Conservation (phyloP, 2,888 invertebrate genomes). For the Drosophila vallismaia region DNA sequence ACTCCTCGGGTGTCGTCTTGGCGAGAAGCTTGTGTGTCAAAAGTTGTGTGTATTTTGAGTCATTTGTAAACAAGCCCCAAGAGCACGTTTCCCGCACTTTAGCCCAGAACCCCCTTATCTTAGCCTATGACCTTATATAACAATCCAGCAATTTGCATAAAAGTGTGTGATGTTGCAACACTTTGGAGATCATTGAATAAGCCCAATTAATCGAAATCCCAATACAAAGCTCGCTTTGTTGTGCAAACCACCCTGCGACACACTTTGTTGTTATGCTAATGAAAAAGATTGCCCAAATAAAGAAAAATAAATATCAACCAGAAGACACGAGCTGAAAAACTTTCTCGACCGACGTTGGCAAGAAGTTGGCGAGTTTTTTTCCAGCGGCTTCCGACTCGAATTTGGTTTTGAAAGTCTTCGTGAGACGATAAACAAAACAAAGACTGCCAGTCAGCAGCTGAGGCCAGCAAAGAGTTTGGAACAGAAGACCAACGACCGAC, state of each 20-base stretch:
- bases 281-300: conserved; percentile 41
- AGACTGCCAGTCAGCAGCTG: conserved; percentile 43
- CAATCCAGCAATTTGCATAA: conserved; percentile 31
- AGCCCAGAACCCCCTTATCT: too few relatives aligned
- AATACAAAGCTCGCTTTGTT: conserved; percentile 29
- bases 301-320: conserved; percentile 13
- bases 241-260: conserved; percentile 17
- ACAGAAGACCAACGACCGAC: conserved; percentile 49
- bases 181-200: conserved; percentile 20
- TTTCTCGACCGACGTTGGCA: conserved; percentile 37
- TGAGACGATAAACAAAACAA: conserved; percentile 72
- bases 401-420: conserved; percentile 69
- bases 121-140: conserved; percentile 25
- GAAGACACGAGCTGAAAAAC: conserved; percentile 27
- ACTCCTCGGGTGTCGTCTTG: conserved; percentile 21
- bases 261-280: conserved; percentile 41
- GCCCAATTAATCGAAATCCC: conserved; percentile 36
- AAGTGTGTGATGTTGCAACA: conserved; percentile 25
- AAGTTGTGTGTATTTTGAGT: conserved; percentile 26
- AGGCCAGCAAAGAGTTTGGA: conserved; percentile 5
- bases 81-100: conserved; percentile 6
- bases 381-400: conserved; percentile 26
- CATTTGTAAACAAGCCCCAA: conserved; percentile 32
- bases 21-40: neutral
- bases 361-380: conserved; percentile 39